Evolutionary conservation across 2,797 vertebrate genomes (phyloP), one percentile per base, ranked within the genome.

Genomic region (Xenopus petersii): DNA sequence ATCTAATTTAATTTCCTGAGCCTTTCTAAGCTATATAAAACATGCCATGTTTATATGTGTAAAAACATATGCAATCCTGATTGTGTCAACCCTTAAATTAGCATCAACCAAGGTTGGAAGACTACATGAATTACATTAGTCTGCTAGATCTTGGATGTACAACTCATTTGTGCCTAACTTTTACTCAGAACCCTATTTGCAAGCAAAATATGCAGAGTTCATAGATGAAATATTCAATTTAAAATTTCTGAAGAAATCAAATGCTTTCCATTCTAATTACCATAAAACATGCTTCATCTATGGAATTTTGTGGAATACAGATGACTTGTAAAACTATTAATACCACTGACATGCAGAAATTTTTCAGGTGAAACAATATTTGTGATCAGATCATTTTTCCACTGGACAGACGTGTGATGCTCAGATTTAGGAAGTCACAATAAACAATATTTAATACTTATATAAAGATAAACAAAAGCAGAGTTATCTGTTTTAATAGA

Each of bases 11-110:
- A 69, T 75, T 67, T 75, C 74, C 62, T 2, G 61, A 64, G 62
- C 74, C 60, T 56, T 17, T 56, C 67, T 71, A 13, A 64, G 4
- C 2, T 63, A 15, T 61, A 26, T 21, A 8, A 47, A 51, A n/a
- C 61, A 56, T 48, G 67, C 71, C 74, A 75, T 75, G 67, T 75
- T 75, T 75, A 67, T 67, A 62, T 65, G 67, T 75, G 74, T 63
- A 70, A 62, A 65, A 75, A 67, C 36, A 75, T 42, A 63, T 42
- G 55, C 24, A 16, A 46, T 33, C 33, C 62, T 49, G 61, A 70
- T 59, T 62, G 59, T 60, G 69, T 70, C 61, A 60, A 24, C 24
- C 4, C 13, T 21, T 70, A 71, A 70, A 70, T 59, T 75, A 67
- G 62, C 67, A 75, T 70, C 42, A 63, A 15, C 12, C 17, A 58